phyloP scores from a whole-genome alignment of 2,113 vertebrate species.

The Machaerirhynchus nigripectus region DNA sequence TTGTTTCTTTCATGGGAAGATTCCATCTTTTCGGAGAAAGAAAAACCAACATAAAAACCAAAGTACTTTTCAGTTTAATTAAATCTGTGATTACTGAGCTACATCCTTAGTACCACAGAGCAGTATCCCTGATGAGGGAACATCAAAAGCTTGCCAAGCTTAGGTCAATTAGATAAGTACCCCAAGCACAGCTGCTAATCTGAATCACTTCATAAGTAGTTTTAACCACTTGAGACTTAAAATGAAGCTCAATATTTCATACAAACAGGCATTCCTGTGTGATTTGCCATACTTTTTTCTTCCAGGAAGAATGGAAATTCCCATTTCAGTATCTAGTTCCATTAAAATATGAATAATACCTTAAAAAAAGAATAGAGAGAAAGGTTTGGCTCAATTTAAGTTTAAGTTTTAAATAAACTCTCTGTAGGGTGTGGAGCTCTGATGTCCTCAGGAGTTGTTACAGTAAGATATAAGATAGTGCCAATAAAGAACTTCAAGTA shows the following conservation, averaged over 20 bases:
- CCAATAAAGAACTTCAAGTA: not conserved
- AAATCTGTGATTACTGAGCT: not conserved
- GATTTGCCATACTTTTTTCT: not conserved
- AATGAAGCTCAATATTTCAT: not conserved
- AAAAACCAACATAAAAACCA: not conserved
- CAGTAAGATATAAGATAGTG: not conserved
- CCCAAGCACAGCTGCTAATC: not conserved
- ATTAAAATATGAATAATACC: not conserved
- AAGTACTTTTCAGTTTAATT: constrained; percentile 10
- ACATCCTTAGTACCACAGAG: not conserved
- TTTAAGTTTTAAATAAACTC: constrained; percentile 16
- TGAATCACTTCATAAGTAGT: constrained; percentile 18
- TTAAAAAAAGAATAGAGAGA: not conserved
- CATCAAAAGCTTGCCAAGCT: not conserved
- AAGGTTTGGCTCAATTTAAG: not conserved
- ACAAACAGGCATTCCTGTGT: not conserved
- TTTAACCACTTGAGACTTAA: constrained; percentile 12
- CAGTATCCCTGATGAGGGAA: not conserved
- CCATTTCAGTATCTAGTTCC: not conserved
- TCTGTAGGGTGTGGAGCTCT: not conserved
- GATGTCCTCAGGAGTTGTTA: not conserved
- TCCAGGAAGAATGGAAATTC: not conserved
- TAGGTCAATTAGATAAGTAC: not conserved
- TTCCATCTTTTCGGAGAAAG: not conserved
- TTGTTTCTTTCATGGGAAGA: not conserved